phyloP scores from a whole-genome alignment of 2,888 invertebrate genomes.

The Dynastes hyllus region DNA sequence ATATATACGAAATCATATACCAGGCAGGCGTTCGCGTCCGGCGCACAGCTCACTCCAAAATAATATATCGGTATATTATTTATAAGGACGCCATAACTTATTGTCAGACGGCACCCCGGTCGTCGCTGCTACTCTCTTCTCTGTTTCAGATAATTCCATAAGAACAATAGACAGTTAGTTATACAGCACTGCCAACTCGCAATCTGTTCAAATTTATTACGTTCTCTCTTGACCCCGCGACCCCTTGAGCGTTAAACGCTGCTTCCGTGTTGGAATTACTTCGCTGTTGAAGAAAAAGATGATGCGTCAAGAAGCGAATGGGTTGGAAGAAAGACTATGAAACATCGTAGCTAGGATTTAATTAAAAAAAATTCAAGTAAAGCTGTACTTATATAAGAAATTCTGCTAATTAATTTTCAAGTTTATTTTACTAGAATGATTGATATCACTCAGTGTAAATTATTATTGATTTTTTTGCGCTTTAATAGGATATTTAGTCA shows the following conservation, averaged over 20 bases:
- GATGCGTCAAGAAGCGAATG: constrained; percentile 19
- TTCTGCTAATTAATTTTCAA: constrained; percentile 4
- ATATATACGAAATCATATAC: constrained; percentile 49
- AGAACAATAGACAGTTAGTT: constrained; percentile 59
- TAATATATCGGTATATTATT: constrained; percentile 70
- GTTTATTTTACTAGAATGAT: not conserved
- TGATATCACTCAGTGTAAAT: not conserved
- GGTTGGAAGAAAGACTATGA: constrained; percentile 4
- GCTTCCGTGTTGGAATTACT: constrained; percentile 7
- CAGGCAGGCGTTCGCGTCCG: constrained; percentile 61
- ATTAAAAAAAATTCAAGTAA: not conserved
- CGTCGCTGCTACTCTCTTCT: not conserved
- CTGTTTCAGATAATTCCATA: constrained; percentile 53
- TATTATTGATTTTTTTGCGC: not conserved
- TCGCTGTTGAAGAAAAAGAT: constrained; percentile 8
- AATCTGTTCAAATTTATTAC: constrained; percentile 56
- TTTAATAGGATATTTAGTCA: not conserved
- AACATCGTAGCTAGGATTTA: constrained; percentile 10
- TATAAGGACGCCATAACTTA: constrained; percentile 69
- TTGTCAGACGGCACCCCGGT: constrained; percentile 64
- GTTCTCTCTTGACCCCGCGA: constrained; percentile 35
- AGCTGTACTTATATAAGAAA: not conserved
- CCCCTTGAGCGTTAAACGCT: not conserved
- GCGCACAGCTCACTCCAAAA: constrained; percentile 65
- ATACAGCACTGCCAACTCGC: constrained; percentile 56